phyloP scores from a whole-genome alignment of 2,113 vertebrate species.

The Ammodytes marinus region DNA sequence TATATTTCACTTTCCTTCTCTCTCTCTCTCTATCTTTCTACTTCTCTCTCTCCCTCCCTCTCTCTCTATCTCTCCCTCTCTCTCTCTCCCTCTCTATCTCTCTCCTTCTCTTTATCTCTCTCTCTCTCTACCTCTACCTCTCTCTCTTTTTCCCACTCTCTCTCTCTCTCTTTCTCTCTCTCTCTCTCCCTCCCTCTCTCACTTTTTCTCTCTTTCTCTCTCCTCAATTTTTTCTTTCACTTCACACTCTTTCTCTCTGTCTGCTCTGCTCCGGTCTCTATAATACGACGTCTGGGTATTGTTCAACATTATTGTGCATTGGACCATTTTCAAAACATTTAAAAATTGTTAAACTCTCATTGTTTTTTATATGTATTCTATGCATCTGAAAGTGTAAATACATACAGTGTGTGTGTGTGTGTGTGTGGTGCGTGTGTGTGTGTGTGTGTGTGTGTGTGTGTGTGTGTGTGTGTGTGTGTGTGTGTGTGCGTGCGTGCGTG shows the following conservation, averaged over 20 bases:
- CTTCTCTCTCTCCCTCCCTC: no score
- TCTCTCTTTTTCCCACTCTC: no score
- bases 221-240: conserved; percentile 28
- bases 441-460: background rate
- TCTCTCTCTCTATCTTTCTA: no score
- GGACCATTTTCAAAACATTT: background rate
- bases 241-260: conserved; percentile 1
- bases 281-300: no score
- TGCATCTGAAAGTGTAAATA: no score
- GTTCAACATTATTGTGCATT: background rate
- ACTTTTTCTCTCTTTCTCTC: conserved; percentile 10
- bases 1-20: no score
- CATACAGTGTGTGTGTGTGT: no score
- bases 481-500: background rate
- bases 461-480: background rate
- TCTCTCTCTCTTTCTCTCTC: background rate
- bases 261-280: background rate
- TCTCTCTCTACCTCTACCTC: no score
- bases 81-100: no score
- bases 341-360: background rate
- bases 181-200: conserved; percentile 37
- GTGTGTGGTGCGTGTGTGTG: background rate
- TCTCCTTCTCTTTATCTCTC: no score
- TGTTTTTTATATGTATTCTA: background rate
- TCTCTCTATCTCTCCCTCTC: no score